Conservation (phyloP, 2,113 vertebrate genomes). For the Prionailurus viverrinus region DNA sequence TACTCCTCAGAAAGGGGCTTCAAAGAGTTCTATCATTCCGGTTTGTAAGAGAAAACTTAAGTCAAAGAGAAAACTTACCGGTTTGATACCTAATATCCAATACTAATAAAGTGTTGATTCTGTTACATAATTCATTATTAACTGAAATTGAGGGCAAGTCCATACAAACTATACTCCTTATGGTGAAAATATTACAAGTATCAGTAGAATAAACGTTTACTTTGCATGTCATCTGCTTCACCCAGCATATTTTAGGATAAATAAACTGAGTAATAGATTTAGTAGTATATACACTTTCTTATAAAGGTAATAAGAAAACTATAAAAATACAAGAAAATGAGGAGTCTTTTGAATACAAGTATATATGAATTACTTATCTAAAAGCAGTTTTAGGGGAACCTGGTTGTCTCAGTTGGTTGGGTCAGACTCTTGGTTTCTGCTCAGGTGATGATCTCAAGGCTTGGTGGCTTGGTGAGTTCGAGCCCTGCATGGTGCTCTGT, state of each 20-base stretch:
- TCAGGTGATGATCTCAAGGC: too few species aligned
- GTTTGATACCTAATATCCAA: background rate
- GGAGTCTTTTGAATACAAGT: background rate
- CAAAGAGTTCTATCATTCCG: background rate
- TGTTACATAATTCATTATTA: background rate
- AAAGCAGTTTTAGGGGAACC: background rate
- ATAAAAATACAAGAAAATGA: background rate
- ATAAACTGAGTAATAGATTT: background rate
- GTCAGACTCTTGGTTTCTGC: too few species aligned
- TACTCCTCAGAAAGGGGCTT: background rate
- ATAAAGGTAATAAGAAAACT: background rate
- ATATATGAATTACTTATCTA: background rate
- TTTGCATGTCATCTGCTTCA: background rate
- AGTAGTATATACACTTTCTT: background rate
- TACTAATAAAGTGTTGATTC: background rate
- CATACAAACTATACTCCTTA: background rate
- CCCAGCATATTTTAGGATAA: background rate
- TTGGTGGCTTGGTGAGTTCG: too few species aligned
- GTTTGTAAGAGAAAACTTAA: background rate
- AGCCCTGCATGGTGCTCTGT: too few species aligned
- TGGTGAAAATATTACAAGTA: background rate
- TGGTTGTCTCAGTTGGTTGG: too few species aligned
- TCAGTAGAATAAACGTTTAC: background rate
- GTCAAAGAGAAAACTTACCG: background rate
- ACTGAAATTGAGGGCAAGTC: background rate